Base-by-base conservation (phyloP, 2,113 vertebrate species). In the Gobiocypris rarus region DNA sequence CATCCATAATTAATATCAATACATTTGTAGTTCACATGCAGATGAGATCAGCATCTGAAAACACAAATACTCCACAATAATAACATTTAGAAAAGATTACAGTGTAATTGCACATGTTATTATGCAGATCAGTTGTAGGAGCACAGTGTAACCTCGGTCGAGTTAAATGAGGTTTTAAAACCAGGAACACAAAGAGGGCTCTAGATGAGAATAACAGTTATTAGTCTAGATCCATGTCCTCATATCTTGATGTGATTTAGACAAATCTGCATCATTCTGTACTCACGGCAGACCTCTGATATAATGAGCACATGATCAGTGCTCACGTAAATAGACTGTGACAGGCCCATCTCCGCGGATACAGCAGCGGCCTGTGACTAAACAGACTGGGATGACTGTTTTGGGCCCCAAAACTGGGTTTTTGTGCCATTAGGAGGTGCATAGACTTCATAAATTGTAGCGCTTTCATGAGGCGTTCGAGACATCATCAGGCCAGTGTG, bases 241-340 rank as follows among this genome's bases (percentile, higher is more conserved):
- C 26, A n/a, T 84, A 77, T 56, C 74, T 26, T 56, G 56, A 75
- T 54, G 70, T 82, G 70, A 81, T 84, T 82, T 59, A 87, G 74
- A 85, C 45, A 50, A 75, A 79, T 88, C 45, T 61, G 65, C 69
- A 77, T 84, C 63, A 50, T 86, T 82, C 70, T 52, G 63, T 38
- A 48, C 77, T 22, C 14, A 80, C 26, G 82, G 52, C 77, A 84
- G 78, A 81, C 73, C 50, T 48, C 76, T 65, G 67, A 74, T 86
- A 77, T 90, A 88, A 87, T 84, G 80, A 87, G 83, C 80, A 87
- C 78, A 79, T 74, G 86, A 84, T 85, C 83, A 78, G 71, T 65
- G 71, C 86, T 75, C 71, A 79, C 52, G 69, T 43, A 83, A 86
- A 86, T 86, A 19, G 54, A 77, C 65, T 81, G 31, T 83, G 83